phyloP scores from a whole-genome alignment of 1,140 invertebrate genomes.

The Drosophila nebulosa region DNA sequence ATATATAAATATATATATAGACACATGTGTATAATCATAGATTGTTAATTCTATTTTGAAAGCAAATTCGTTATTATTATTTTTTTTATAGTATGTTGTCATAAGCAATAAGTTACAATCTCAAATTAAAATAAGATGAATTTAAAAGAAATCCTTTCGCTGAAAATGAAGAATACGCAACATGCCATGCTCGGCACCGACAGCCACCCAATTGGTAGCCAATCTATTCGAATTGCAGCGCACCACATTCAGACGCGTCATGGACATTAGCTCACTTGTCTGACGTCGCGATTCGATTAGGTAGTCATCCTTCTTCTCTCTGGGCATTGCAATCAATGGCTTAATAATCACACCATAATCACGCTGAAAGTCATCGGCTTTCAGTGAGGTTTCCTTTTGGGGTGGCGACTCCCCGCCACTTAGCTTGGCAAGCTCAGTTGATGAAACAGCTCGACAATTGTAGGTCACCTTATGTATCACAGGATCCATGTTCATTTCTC shows the following conservation, averaged over 20 bases:
- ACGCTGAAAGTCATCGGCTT: conserved; percentile 27
- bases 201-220: conserved; percentile 46
- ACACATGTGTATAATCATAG: not conserved
- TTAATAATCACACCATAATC: conserved; percentile 60
- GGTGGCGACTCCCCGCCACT: not conserved
- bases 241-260: conserved; percentile 47
- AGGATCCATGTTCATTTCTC: conserved; percentile 38
- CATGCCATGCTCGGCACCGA: conserved; percentile 69
- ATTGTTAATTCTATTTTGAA: not conserved
- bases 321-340: conserved; percentile 20
- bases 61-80: not conserved
- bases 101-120: conserved; percentile 1
- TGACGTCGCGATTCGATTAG: conserved; percentile 27
- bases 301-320: not conserved
- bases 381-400: not conserved
- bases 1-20: not conserved
- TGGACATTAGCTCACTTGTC: conserved; percentile 12
- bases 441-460: conserved; percentile 10
- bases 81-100: not conserved
- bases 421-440: conserved; percentile 32
- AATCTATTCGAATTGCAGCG: conserved; percentile 57
- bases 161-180: conserved; percentile 55
- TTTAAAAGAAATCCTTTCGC: conserved; percentile 25
- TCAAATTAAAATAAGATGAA: not conserved
- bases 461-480: conserved; percentile 6